Conservation (phyloP, 2,797 vertebrate species). For the Phoxinus dragarum region DNA sequence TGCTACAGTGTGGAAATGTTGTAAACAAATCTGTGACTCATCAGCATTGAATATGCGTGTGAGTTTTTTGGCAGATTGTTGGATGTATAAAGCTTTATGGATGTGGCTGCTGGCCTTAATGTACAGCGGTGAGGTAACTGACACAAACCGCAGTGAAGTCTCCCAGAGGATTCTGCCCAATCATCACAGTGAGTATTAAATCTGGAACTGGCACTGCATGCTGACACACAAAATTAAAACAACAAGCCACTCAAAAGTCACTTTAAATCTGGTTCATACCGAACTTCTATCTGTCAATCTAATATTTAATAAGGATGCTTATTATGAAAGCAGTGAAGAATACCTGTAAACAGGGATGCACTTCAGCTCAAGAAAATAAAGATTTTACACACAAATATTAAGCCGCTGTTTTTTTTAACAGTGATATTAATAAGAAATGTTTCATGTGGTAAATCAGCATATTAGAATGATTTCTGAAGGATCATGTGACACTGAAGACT, state of each 20-base stretch:
- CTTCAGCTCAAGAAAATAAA: background rate
- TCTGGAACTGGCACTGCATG: conserved; percentile 28
- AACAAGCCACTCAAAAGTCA: conserved; percentile 37
- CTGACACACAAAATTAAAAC: conserved; percentile 45
- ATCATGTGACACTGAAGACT: background rate
- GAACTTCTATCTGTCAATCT: background rate
- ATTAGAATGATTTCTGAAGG: no score
- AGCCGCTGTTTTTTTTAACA: background rate
- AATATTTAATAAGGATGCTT: conserved; percentile 9
- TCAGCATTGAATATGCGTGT: background rate
- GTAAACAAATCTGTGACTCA: conserved; percentile 24
- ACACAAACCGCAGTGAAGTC: conserved; percentile 39
- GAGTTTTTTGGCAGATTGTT: conserved; percentile 1
- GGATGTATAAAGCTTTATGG: conserved; percentile 47
- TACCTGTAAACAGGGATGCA: background rate
- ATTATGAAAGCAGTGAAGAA: background rate
- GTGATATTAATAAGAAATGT: no score
- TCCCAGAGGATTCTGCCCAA: conserved; percentile 34
- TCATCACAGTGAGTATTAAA: conserved; percentile 52
- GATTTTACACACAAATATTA: background rate
- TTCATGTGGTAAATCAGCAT: no score
- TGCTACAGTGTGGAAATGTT: background rate
- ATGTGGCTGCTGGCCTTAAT: conserved; percentile 49
- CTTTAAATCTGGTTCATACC: background rate
- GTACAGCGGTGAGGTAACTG: conserved; percentile 49